Base-by-base conservation (phyloP, 64 coral and sea anemone genomes). In the Montipora foliosa region DNA sequence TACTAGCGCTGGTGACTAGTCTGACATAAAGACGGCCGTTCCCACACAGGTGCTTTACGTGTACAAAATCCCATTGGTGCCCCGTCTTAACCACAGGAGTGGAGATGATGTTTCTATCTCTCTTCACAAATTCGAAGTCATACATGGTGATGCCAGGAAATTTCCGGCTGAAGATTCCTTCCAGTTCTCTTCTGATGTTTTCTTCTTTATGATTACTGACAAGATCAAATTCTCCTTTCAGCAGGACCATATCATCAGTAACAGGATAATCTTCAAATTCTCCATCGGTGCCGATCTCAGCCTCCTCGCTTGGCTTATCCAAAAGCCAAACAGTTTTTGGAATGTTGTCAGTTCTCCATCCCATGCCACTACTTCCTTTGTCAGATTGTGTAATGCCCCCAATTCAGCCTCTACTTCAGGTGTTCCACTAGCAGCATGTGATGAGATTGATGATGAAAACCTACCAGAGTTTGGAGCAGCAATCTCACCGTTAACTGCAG, bases 141-240 rank as follows among this genome's bases (percentile, higher is more conserved):
- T 82, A 62, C 52, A 79, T 78, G 47, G 19, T 73, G 74, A 92
- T 95, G 15, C 68, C 48, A 5, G 94, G 94, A 16, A 83, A 89
- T 87, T 92, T 92, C 51, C 8, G 91, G 45, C 17, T 88, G 66
- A 92, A 95, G 44, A 95, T 53, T 29, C 68, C 83, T 50, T 69
- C 69, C n/a, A 95, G 73, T 88, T 87, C 83, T 62, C 51, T 69
- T 87, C 89, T 92, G 51, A 95, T 95, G 13, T 81, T 50, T 37
- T 82, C 67, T 89, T 92, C 94, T n/a, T 77, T 74, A 62, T 91
- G 76, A 21, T 87, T 70, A 74, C 47, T 58, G 14, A 75, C 79
- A 72, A 92, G 74, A 78, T 95, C 77, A 89, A 95, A 88, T 89
- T 91, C 94, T 67, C 76, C 89, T 89, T 95, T 95, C 62, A 95